Evolutionary conservation across 2,888 invertebrate species (phyloP).

Genomic region (Dorcus parallelipipedus): DNA sequence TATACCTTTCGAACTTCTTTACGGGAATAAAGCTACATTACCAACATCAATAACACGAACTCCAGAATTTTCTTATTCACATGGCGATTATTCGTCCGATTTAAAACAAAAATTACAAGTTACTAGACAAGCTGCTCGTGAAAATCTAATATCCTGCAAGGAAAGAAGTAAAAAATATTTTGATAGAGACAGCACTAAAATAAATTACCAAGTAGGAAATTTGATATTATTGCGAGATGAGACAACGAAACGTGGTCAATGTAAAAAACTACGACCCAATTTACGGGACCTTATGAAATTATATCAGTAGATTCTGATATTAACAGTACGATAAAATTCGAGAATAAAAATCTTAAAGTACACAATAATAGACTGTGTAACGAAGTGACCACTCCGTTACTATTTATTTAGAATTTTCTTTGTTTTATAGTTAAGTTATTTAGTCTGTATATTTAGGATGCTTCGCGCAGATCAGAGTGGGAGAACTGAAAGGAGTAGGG

Average conservation of each 20-base stretch:
- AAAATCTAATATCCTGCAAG: conserved; percentile 9
- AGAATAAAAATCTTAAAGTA: too few relatives aligned
- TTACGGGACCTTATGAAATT: conserved; percentile 7
- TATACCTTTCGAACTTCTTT: conserved; percentile 26
- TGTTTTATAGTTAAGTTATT: too few relatives aligned
- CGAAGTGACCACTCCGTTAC: too few relatives aligned
- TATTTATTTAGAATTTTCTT: too few relatives aligned
- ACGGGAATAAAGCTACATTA: conserved; percentile 18
- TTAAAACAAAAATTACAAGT: conserved; percentile 20
- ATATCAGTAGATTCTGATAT: too few relatives aligned
- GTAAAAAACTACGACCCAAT: conserved; percentile 7
- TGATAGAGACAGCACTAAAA: too few relatives aligned
- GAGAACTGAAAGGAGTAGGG: too few relatives aligned
- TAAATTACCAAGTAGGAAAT: conserved; percentile 1
- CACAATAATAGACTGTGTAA: too few relatives aligned
- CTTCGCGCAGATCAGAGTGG: too few relatives aligned
- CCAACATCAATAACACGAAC: conserved; percentile 20
- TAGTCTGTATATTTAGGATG: too few relatives aligned
- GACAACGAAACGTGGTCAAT: conserved; percentile 1
- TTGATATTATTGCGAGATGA: conserved; percentile 5
- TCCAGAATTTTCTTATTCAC: conserved; percentile 25
- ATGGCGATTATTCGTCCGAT: conserved; percentile 22
- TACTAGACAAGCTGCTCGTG: conserved; percentile 22
- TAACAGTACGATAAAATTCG: too few relatives aligned
- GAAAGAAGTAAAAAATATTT: neutral